A percentile compares a stretch with the other conserved stretches of the same genome.
Evolutionary conservation across 2,797 vertebrate genomes (phyloP).

Genomic region (Sebastes minor): DNA sequence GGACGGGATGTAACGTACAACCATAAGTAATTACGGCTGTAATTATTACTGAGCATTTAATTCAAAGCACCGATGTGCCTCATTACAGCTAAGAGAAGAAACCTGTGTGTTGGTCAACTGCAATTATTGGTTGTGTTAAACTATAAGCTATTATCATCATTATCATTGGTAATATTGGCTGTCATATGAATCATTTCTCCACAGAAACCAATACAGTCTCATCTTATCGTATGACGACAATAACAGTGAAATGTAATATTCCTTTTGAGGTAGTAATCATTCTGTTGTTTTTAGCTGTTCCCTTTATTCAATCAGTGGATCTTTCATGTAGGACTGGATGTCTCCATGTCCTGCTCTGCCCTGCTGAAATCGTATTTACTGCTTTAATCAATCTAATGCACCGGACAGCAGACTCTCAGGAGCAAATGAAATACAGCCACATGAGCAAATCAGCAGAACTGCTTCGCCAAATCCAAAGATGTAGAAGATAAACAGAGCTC

Average conservation of each 20-base stretch:
- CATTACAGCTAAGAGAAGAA: too few species aligned
- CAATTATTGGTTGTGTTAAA: too few species aligned
- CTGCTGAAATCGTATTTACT: constrained; percentile 18
- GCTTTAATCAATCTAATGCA: constrained; percentile 25
- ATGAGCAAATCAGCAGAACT: neutral
- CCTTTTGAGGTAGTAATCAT: neutral
- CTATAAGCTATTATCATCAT: too few species aligned
- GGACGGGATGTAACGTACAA: too few species aligned
- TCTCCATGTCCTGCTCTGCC: neutral
- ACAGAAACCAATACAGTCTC: too few species aligned
- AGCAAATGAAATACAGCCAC: constrained; percentile 2
- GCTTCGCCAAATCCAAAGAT: constrained; percentile 14
- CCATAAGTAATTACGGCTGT: too few species aligned
- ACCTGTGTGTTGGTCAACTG: too few species aligned
- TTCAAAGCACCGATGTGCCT: too few species aligned
- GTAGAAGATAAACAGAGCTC: neutral
- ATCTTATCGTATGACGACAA: too few species aligned
- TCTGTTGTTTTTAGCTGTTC: neutral
- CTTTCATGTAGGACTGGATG: neutral
- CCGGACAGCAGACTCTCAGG: neutral
- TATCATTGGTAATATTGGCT: too few species aligned
- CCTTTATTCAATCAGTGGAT: neutral
- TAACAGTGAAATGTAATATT: neutral
- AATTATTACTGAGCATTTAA: too few species aligned
- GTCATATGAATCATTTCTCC: too few species aligned